Conservation (phyloP, 2,113 vertebrate species). For the Elanus axillaris region DNA sequence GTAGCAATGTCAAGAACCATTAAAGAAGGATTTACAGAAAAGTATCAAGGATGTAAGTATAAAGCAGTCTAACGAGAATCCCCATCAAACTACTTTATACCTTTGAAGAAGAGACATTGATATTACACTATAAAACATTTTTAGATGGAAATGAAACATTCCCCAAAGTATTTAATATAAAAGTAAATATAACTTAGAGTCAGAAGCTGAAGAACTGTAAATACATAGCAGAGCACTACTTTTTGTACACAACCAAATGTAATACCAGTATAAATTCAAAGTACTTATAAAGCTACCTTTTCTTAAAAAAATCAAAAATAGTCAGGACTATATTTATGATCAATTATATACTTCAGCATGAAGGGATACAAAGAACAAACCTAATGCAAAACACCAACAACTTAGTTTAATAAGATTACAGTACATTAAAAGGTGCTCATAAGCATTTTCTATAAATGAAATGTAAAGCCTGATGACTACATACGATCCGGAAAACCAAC, state of each 20-base stretch:
- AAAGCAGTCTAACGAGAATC: neutral
- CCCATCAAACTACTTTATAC: neutral
- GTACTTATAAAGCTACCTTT: neutral
- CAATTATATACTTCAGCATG: neutral
- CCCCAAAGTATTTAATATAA: neutral
- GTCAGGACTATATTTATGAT: neutral
- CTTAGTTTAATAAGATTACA: conserved; percentile 67
- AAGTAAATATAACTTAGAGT: neutral
- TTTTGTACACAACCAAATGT: neutral
- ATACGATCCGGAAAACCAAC: conserved; percentile 43
- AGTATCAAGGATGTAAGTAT: neutral
- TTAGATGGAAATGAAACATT: neutral
- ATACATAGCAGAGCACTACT: neutral
- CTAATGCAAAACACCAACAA: neutral
- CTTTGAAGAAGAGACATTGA: neutral
- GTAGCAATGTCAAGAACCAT: conserved; percentile 38
- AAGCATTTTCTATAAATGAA: conserved; percentile 77
- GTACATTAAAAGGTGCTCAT: conserved; percentile 63
- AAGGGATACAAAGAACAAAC: conserved; percentile 3
- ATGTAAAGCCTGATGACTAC: conserved; percentile 74
- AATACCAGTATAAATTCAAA: neutral
- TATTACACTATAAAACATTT: neutral
- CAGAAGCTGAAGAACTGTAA: neutral
- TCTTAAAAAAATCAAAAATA: neutral
- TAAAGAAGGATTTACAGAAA: conserved; percentile 16